Percentiles rank a stretch among this genome's conserved stretches.
These are phyloP conservation scores for Rhinatrema bivittatum DNA, from an alignment of 2,797 vertebrate species.

Conservation along the genomic window DNA sequence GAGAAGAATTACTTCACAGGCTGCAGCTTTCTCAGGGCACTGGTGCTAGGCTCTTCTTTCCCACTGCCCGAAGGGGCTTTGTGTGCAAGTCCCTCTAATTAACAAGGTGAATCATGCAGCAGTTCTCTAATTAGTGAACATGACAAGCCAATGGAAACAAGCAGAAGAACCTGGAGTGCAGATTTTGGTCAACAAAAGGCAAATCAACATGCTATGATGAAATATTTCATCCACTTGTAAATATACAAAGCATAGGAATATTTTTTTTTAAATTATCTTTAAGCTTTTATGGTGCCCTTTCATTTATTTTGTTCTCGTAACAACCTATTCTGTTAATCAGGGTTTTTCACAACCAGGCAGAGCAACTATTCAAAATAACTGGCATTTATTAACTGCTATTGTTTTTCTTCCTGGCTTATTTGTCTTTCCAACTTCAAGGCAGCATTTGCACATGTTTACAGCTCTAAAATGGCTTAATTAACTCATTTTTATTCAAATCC, in stretches of 20 bases:
- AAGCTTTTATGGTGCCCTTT: too few relatives aligned
- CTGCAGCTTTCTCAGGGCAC: slow-evolving; percentile 82
- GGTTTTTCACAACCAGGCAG: slow-evolving; percentile 18
- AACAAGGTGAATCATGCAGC: slow-evolving; percentile 99
- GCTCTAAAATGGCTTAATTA: slow-evolving; percentile 9
- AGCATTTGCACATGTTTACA: slow-evolving; percentile 3
- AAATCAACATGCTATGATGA: slow-evolving; percentile 26
- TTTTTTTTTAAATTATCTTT: slow-evolving; percentile 27
- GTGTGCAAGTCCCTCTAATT: slow-evolving; percentile 98
- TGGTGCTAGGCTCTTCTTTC: slow-evolving; percentile 77
- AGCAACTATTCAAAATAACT: slow-evolving; percentile 28
- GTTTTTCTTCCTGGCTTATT: slow-evolving; percentile 30
- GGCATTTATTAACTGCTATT: slow-evolving; percentile 26
- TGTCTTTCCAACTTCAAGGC: slow-evolving; percentile 27
- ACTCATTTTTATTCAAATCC: slow-evolving; percentile 12
- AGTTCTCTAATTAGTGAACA: slow-evolving; percentile 98
- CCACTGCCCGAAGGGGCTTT: slow-evolving; percentile 73
- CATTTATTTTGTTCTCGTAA: slow-evolving; percentile 16
- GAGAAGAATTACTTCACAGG: slow-evolving; percentile 96
- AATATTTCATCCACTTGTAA: slow-evolving; percentile 42
- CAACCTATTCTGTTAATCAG: slow-evolving; percentile 26
- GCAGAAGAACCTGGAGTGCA: slow-evolving; percentile 56
- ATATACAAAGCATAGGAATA: slow-evolving; percentile 3
- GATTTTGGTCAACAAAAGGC: slow-evolving; percentile 64
- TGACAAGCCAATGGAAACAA: slow-evolving; percentile 94